phyloP scores from a whole-genome alignment of 2,888 invertebrate species.

The Dryocosmus kuriphilus region DNA sequence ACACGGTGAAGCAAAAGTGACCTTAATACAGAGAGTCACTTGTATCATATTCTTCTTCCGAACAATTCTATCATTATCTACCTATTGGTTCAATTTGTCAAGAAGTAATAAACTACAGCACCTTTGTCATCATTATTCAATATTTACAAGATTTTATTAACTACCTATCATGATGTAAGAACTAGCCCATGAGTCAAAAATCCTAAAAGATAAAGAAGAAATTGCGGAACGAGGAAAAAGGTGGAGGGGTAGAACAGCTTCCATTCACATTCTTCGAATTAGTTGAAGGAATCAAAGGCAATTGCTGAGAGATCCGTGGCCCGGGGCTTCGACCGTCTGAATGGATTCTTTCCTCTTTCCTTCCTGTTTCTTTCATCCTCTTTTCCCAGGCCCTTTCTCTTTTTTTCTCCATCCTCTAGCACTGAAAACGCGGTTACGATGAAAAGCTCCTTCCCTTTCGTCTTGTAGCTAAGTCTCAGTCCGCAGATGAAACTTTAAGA shows the following conservation, averaged over 20 bases:
- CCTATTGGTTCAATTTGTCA: no score
- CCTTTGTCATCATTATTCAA: no score
- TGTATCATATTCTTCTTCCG: no score
- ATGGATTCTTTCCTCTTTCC: constrained; percentile 42
- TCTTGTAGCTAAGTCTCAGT: constrained; percentile 29
- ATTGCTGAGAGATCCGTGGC: constrained; percentile 60
- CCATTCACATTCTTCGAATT: constrained; percentile 60
- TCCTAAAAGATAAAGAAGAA: constrained; percentile 33
- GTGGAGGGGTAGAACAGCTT: constrained; percentile 48
- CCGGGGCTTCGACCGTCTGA: constrained; percentile 29
- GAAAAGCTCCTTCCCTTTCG: constrained; percentile 34
- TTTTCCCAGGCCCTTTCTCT: constrained; percentile 36
- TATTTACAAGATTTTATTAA: no score
- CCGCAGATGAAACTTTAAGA: constrained; percentile 40
- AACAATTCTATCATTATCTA: no score
- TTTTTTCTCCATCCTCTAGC: constrained; percentile 24
- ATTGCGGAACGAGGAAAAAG: background rate
- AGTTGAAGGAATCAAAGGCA: constrained; percentile 61
- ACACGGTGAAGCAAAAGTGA: no score
- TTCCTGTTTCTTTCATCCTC: constrained; percentile 31
- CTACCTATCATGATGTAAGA: background rate
- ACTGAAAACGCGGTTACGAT: constrained; percentile 31
- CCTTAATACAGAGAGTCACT: no score
- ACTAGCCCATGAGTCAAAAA: constrained; percentile 30
- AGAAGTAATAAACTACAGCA: no score